Evolutionary conservation across 2,888 invertebrate genomes (phyloP), one percentile per base, ranked within the genome.

Genomic region (Anthophora plumipes): DNA sequence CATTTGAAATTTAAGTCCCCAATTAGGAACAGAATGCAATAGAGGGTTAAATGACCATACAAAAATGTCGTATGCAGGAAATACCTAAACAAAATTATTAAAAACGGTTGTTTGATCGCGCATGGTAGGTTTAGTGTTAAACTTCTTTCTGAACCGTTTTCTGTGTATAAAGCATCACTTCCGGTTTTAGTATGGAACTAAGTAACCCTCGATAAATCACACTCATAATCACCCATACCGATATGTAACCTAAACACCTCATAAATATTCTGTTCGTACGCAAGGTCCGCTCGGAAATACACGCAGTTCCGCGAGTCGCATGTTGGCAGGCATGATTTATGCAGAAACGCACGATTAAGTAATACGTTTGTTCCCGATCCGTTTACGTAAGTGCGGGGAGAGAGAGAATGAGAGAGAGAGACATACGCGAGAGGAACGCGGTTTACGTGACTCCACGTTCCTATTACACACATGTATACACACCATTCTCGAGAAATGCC

Each of bases 311-410:
- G 7, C 14, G 25, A 67, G 25, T 25, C 41, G 11, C 9, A 7
- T 12, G 39, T 39, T 60, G 39, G n/a, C 12, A 46, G 7, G 9
- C 41, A 39, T 37, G 66, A 77, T 75, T 74, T 77, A 74, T 74
- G 37, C 59, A 66, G 66, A 37, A 74, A 74, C 50, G 75, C 64
- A 37, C 43, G 64, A 67, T 77, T 77, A 60, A 67, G 77, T 77
- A 75, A 77, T 76, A 64, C 75, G 57, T 73, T 71, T 63, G 74
- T 76, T 76, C 55, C 61, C 48, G 72, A 75, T 63, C 57, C 52
- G 77, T 76, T 77, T 76, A 61, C 67, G 77, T 68, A 77, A 76
- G 48, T 25, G 25, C 25, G 12, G 52, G 6, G 31, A 46, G 63
- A 55, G 17, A 31, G n/a, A 25, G 5, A 55, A 5, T 31, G 11